Conservation (phyloP, 2,113 vertebrate genomes). For the Phocoena sinus region DNA sequence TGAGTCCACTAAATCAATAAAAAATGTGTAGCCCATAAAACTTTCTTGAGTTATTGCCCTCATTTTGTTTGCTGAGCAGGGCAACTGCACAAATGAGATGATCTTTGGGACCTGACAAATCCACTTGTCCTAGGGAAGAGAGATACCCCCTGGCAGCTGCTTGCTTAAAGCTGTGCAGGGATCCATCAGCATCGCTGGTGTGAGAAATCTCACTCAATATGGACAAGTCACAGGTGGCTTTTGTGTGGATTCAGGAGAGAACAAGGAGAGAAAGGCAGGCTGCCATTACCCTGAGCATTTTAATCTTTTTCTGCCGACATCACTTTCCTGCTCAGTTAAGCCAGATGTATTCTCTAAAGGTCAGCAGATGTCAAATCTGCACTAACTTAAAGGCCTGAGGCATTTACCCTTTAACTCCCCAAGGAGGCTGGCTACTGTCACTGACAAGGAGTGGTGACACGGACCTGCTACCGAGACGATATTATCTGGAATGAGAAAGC, state of each 20-base stretch:
- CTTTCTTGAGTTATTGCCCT: not conserved
- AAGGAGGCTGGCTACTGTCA: not conserved
- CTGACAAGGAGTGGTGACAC: not conserved
- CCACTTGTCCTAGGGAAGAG: not conserved
- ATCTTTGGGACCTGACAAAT: not conserved
- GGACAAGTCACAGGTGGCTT: not conserved
- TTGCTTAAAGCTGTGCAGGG: not conserved
- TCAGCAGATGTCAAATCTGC: slow-evolving; percentile 19
- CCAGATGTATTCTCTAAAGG: slow-evolving; percentile 7
- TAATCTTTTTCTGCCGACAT: slow-evolving; percentile 18
- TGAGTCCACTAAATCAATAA: not conserved
- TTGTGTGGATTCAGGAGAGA: not conserved
- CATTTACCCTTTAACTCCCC: not conserved
- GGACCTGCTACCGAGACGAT: not conserved
- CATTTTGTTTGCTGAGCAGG: not conserved
- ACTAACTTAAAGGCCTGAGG: not conserved
- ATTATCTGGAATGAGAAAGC: not conserved
- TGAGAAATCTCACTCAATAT: not conserved
- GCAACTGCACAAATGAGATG: not conserved
- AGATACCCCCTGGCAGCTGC: not conserved
- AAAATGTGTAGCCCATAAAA: not conserved
- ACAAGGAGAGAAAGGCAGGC: not conserved
- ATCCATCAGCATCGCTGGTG: not conserved
- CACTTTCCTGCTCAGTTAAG: slow-evolving; percentile 17
- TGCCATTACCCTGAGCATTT: not conserved